Evolutionary conservation across 2,888 invertebrate species (phyloP), one percentile per base, ranked within the genome.

Genomic region (Ophion slaviceki): DNA sequence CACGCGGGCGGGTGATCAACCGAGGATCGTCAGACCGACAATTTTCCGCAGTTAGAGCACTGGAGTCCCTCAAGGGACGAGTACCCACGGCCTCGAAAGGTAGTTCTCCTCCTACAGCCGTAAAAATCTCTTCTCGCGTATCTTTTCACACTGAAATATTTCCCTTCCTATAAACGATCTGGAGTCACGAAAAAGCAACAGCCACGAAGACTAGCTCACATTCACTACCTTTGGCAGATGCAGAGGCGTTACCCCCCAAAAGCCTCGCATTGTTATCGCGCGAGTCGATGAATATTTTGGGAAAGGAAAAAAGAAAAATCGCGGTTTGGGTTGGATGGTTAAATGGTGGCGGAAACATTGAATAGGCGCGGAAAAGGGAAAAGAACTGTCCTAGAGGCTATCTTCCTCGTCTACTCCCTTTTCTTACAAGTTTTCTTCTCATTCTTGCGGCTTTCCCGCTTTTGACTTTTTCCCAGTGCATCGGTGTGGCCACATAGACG

Each of bases 211-310:
- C 53, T 24, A 32, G 32, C 2, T 47, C 57, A 20, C 28, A 57
- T 66, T 66, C 57, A 66, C 36, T 66, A 20, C 36, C 11, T 66
- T 77, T 24, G 11, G 28, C 47, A 45, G 40, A 61, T 59, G 20
- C 59, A 59, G 40, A 66, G 66, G 76, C 66, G 53, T 76, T 47
- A 32, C 5, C 11, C 11, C 24, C 53, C 7, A 53, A 76, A 66
- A 76, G 1, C 47, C 32, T 76, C 77, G 66, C 14, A 68, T 78
- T 68, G 68, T 68, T 68, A 68, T 68, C 28, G 59, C 59, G 32
- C 72, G 67, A 28, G 59, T 75, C 68, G 59, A 82, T 47, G 75
- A 66, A 81, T 71, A 75, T 85, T 70, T 57, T 17, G 57, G 57
- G 6, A 10, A n/a, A n/a, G 47, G 28, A 62, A 11, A 75, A 66